These are phyloP conservation scores for Typhlomys cinereus DNA, from an alignment of 2,113 vertebrate genomes.

Conservation along the genomic window DNA sequence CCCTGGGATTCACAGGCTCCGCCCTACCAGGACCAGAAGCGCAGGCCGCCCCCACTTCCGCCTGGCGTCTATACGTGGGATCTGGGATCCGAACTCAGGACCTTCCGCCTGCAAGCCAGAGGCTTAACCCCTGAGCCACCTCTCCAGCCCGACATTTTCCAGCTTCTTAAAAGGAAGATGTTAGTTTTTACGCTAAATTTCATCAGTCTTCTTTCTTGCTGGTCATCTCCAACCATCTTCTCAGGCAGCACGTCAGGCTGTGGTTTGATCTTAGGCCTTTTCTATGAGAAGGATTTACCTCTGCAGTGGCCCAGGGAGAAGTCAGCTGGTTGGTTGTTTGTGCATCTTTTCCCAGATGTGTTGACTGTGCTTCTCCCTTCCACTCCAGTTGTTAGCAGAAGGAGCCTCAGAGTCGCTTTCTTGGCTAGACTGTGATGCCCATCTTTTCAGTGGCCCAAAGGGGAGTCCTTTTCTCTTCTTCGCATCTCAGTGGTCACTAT, in stretches of 20 bases:
- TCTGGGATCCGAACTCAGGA: too few relatives aligned
- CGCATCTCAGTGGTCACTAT: not conserved
- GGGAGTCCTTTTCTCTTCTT: not conserved
- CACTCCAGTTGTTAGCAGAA: not conserved
- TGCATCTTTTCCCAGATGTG: not conserved
- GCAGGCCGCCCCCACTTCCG: too few relatives aligned
- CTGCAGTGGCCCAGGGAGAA: too few relatives aligned
- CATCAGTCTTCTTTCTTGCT: not conserved
- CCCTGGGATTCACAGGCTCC: too few relatives aligned
- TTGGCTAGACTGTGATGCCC: not conserved
- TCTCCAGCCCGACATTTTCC: not conserved
- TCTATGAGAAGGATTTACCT: not conserved
- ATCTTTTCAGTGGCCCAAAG: not conserved
- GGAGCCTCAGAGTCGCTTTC: not conserved
- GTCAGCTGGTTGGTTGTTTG: not conserved
- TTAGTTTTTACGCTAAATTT: not conserved
- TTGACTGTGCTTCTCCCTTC: not conserved
- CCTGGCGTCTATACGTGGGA: too few relatives aligned
- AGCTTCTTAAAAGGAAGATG: not conserved
- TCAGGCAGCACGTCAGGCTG: not conserved
- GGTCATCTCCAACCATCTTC: not conserved
- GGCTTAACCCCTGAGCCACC: too few relatives aligned
- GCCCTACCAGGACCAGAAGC: too few relatives aligned
- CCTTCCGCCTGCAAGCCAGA: too few relatives aligned
- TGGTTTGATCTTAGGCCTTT: not conserved